Evolutionary conservation across 2,888 invertebrate species (phyloP).

Genomic region (Anoncus sp.): DNA sequence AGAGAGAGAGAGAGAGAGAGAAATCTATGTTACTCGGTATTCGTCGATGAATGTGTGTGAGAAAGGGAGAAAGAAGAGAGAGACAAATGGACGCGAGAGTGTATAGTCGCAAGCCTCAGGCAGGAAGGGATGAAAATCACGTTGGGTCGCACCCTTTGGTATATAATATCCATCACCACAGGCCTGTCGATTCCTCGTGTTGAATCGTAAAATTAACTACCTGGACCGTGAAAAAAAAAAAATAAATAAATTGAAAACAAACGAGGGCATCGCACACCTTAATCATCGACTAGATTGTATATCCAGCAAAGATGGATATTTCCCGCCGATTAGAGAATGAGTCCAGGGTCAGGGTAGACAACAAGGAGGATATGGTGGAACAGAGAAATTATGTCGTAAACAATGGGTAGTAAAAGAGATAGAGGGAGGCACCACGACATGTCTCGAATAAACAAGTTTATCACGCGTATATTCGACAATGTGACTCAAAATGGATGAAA

Average conservation of each 20-base stretch:
- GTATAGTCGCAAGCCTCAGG: constrained; percentile 1
- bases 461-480: constrained; percentile 1
- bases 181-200: constrained; percentile 26
- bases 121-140: constrained; percentile 36
- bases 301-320: constrained; percentile 22
- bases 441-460: not conserved
- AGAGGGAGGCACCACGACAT: not conserved
- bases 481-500: not conserved
- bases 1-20: constrained; percentile 8
- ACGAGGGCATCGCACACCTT: constrained; percentile 26
- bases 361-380: not conserved
- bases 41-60: not conserved
- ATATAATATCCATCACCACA: constrained; percentile 20
- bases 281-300: constrained; percentile 27
- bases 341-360: constrained; percentile 47
- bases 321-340: constrained; percentile 36
- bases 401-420: not conserved
- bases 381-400: constrained; percentile 17
- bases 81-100: not conserved
- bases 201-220: constrained; percentile 32
- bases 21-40: not conserved
- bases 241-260: no score
- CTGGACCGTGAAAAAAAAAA: constrained; percentile 33
- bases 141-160: constrained; percentile 29
- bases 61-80: not conserved